A percentile compares a stretch with the other conserved stretches of the same genome.
phyloP scores from a whole-genome alignment of 2,888 invertebrate species.

The Leptothorax acervorum region DNA sequence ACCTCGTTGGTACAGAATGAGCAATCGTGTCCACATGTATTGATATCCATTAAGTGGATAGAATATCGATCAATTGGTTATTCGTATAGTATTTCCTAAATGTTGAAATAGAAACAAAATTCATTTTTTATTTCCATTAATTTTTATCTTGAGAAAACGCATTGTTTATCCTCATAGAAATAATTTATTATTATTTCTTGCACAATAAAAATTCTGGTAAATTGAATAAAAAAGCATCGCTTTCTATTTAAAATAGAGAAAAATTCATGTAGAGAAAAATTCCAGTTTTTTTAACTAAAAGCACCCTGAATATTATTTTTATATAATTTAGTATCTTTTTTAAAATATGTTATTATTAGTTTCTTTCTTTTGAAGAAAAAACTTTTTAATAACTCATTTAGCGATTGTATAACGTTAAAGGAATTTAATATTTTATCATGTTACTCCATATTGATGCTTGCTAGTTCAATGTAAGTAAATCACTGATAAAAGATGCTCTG shows the following conservation, averaged over 20 bases:
- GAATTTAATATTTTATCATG: not conserved
- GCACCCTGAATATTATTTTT: not conserved
- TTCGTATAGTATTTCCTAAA: not conserved
- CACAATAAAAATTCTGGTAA: not conserved
- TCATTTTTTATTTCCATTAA: not conserved
- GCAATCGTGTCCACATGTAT: conserved; percentile 3
- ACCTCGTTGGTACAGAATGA: not conserved
- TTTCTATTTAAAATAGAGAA: not conserved
- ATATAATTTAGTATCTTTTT: not conserved
- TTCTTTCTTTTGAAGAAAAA: not conserved
- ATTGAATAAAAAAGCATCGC: not conserved
- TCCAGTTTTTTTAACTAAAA: not conserved
- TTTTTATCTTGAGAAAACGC: not conserved
- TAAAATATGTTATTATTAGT: not conserved
- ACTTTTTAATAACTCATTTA: not conserved
- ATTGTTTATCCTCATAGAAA: not conserved
- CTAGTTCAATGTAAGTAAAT: conserved; percentile 28
- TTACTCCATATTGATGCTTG: not conserved
- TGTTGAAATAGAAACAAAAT: conserved; percentile 3
- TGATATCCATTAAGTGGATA: not conserved
- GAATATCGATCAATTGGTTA: conserved; percentile 5
- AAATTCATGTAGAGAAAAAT: not conserved
- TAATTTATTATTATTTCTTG: conserved; percentile 1
- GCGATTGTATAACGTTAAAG: not conserved
- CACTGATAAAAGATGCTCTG: conserved; percentile 19